phyloP scores from a whole-genome alignment of 1,140 invertebrate genomes.

The Luehdorfia chinensis region DNA sequence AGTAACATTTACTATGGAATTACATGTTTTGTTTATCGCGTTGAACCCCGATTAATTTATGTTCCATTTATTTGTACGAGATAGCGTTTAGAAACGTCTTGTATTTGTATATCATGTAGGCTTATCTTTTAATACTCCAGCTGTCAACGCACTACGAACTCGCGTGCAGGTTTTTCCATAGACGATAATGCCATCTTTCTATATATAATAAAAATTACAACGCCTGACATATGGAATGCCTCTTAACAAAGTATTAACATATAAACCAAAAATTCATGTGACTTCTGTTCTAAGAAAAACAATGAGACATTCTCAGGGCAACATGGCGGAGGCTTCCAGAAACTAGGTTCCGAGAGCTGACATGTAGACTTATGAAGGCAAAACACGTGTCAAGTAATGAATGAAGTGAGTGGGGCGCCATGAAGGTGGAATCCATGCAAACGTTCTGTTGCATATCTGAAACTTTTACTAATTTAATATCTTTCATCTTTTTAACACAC shows the following conservation, averaged over 20 bases:
- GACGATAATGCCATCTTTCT: background rate
- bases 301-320: constrained; percentile 12
- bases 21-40: constrained; percentile 63
- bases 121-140: constrained; percentile 74
- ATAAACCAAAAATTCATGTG: constrained; percentile 3
- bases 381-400: constrained; percentile 2
- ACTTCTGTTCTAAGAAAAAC: background rate
- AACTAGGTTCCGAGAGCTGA: constrained; percentile 6
- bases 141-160: constrained; percentile 45
- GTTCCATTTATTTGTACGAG: constrained; percentile 63
- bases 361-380: constrained; percentile 9
- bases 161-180: constrained; percentile 41
- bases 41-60: constrained; percentile 69
- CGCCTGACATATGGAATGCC: no score
- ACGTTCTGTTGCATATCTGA: background rate
- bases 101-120: constrained; percentile 62
- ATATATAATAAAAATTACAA: no score
- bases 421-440: constrained; percentile 9
- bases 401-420: constrained; percentile 10
- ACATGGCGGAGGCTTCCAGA: constrained; percentile 3
- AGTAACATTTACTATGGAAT: constrained; percentile 67
- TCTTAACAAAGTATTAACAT: no score
- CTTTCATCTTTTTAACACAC: background rate
- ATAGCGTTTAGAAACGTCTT: constrained; percentile 62
- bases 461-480: constrained; percentile 1